A percentile compares a stretch with the other conserved stretches of the same genome.
Conservation (phyloP, 2,797 vertebrate genomes). For the Ispidina picta region DNA sequence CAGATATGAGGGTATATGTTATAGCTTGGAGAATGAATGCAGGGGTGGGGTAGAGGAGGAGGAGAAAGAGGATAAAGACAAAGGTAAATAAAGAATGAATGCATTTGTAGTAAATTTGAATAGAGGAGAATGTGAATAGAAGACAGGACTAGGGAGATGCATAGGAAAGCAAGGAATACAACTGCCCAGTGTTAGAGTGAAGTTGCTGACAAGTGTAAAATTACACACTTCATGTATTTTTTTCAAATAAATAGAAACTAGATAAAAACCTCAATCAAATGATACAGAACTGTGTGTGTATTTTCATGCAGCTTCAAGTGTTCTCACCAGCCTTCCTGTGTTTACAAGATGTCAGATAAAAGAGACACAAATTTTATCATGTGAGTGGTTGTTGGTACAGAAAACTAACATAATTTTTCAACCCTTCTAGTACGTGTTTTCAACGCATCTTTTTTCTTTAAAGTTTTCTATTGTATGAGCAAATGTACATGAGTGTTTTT, state of each 20-base stretch:
- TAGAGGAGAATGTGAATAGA: background rate
- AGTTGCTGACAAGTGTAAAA: background rate
- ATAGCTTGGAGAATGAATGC: background rate
- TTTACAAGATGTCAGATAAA: background rate
- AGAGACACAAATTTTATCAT: background rate
- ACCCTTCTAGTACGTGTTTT: background rate
- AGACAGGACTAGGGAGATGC: background rate
- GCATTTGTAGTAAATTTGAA: background rate
- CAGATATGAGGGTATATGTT: accelerated
- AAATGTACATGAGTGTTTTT: background rate
- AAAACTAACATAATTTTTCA: background rate
- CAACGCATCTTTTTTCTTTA: background rate
- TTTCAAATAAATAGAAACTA: background rate
- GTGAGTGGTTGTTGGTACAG: background rate
- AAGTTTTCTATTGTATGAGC: background rate
- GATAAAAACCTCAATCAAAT: background rate
- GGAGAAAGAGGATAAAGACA: background rate
- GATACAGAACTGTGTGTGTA: background rate
- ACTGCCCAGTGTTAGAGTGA: background rate
- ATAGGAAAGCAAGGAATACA: background rate
- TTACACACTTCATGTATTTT: background rate
- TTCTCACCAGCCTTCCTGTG: background rate
- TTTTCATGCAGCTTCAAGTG: background rate
- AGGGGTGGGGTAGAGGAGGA: background rate
- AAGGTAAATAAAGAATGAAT: background rate